phyloP scores from a whole-genome alignment of 2,113 vertebrate species.

The Emydocephalus ijimae region DNA sequence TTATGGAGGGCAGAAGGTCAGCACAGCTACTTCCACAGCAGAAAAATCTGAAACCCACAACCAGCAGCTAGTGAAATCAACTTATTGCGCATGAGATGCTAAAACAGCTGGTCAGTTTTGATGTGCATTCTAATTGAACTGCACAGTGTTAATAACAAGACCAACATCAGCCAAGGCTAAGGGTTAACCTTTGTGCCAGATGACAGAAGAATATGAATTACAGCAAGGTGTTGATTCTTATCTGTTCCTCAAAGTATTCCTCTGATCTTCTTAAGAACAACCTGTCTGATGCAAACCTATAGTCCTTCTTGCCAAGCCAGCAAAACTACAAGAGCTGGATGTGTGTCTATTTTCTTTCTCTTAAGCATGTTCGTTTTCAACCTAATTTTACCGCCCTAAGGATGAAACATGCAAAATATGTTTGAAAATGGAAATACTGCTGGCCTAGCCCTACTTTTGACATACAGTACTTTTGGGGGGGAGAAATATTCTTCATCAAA shows the following conservation, averaged over 20 bases:
- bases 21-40: background rate
- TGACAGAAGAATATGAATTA: background rate
- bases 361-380: constrained; percentile 14
- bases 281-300: background rate
- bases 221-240: constrained; percentile 13
- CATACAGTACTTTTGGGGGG: fast-evolving
- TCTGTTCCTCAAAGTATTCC: constrained; percentile 4
- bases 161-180: background rate
- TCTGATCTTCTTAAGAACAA: constrained; percentile 9
- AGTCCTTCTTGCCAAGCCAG: background rate
- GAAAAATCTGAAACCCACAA: background rate
- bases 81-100: background rate
- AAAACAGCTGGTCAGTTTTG: background rate
- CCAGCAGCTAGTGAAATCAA: background rate
- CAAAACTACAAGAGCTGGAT: constrained; percentile 8
- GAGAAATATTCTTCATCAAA: background rate
- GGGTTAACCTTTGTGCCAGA: constrained; percentile 9
- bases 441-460: background rate
- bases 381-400: background rate
- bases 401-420: background rate
- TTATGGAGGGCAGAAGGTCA: background rate
- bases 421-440: background rate
- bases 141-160: background rate
- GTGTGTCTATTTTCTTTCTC: constrained; percentile 6
- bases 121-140: constrained; percentile 5